These are phyloP conservation scores for Ormyrus labotus DNA, from an alignment of 2,888 invertebrate species.

Conservation along the genomic window DNA sequence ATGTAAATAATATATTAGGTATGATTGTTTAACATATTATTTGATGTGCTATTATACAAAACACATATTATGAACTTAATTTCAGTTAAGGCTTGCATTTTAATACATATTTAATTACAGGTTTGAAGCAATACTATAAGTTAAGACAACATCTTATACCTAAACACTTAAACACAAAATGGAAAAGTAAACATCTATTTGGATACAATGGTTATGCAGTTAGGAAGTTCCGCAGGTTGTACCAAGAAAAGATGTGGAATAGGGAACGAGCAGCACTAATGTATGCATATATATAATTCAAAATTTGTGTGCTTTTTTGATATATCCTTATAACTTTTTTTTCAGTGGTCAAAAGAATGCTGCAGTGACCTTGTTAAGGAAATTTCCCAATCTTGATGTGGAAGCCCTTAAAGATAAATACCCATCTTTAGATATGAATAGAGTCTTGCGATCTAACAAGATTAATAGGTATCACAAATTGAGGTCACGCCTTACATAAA, in stretches of 20 bases:
- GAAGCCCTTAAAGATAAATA: conserved; percentile 84
- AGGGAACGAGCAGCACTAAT: conserved; percentile 79
- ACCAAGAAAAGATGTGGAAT: conserved; percentile 82
- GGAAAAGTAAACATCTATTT: conserved; percentile 80
- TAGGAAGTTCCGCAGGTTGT: conserved; percentile 79
- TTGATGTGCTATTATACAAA: not conserved
- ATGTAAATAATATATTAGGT: conserved; percentile 52
- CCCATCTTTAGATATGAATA: conserved; percentile 86
- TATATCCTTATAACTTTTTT: conserved; percentile 40
- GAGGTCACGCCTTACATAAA: conserved; percentile 41
- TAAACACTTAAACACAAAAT: conserved; percentile 81
- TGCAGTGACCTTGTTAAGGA: conserved; percentile 77
- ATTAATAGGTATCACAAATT: conserved; percentile 28
- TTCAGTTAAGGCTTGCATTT: not conserved
- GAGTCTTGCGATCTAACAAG: conserved; percentile 77
- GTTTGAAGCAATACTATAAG: conserved; percentile 69
- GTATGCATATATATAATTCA: conserved; percentile 70
- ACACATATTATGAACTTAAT: not conserved
- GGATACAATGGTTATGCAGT: conserved; percentile 80
- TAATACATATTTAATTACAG: conserved; percentile 63
- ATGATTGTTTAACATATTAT: conserved; percentile 6
- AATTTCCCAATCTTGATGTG: conserved; percentile 87
- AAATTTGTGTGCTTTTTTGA: not conserved
- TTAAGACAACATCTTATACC: conserved; percentile 82
- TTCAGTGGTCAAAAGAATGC: conserved; percentile 69